Percentiles rank a stretch among this genome's conserved stretches.
Conservation (phyloP, 2,113 vertebrate species). For the Phalacrocorax carbo region DNA sequence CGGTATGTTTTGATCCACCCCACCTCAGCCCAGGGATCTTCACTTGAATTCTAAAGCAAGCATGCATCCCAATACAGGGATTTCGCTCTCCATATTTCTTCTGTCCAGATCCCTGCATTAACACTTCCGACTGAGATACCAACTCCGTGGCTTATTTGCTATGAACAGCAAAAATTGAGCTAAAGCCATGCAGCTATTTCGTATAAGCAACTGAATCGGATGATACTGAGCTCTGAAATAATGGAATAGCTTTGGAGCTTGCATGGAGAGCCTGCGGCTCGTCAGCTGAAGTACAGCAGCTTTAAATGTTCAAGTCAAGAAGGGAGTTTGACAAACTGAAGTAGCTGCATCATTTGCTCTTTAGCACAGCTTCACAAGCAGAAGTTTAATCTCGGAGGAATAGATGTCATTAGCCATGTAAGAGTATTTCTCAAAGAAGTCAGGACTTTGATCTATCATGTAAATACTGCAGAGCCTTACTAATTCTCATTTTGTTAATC, state of each 20-base stretch:
- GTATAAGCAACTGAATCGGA: not conserved
- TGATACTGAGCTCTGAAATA: conserved; percentile 2
- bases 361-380: conserved; percentile 29
- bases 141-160: not conserved
- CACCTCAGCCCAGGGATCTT: not conserved
- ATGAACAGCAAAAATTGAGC: not conserved
- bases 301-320: conserved; percentile 20
- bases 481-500: conserved; percentile 66
- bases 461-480: conserved; percentile 52
- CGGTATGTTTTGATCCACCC: not conserved
- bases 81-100: not conserved
- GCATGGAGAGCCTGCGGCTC: not conserved
- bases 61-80: not conserved
- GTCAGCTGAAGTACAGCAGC: not conserved
- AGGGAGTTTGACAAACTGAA: conserved; percentile 40
- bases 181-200: not conserved
- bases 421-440: conserved; percentile 29
- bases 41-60: not conserved
- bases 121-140: not conserved
- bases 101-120: not conserved
- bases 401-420: conserved; percentile 50
- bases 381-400: conserved; percentile 57
- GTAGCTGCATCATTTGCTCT: conserved; percentile 41
- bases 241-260: not conserved
- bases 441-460: conserved; percentile 55